Evolutionary conservation across 2,888 invertebrate species (phyloP), one percentile per base, ranked within the genome.

Genomic region (Tuberolachnus salignus): DNA sequence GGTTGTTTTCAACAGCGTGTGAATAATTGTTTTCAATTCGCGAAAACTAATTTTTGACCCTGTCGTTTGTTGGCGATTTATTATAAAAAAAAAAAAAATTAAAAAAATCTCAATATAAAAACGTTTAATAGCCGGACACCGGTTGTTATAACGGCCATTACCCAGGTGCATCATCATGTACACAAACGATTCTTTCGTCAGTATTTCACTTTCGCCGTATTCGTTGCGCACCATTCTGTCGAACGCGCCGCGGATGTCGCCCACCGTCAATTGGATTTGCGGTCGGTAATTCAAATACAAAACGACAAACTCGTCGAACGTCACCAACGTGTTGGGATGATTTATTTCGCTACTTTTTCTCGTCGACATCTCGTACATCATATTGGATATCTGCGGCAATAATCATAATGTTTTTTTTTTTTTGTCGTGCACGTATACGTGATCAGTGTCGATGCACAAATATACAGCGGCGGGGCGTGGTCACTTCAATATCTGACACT

Each of bases 251-350:
- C 21, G 49, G 4, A 78, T 11, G 16, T 78, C 78, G 1, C 13
- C 11, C n/a, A 69, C 14, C 59, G 21, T 49, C 42, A 69, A 3
- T 42, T 0, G 2, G 3, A 59, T 13, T 10, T 23, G 57, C 9
- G 78, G 67, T 21, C 42, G 69, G 21, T 69, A n/a, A n/a, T 69
- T 78, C 23, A 78, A 21, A 46, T 69, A 78, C 21, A 69, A 51
- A 51, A 78, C n/a, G 6, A 51, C 69, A 10, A 23, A 51, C 11
- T 78, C 78, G 21, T 78, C 59, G 3, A 78, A 78, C n/a, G 59
- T 53, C n/a, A 78, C 23, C 6, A 51, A 4, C 9, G 34, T 59
- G 11, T 1, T 13, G 2, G 57, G 4, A 23, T 69, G 59, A 1
- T n/a, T n/a, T 55, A 61, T 13, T 67, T 59, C 8, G 8, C 6